Percentiles rank a stretch among this genome's conserved stretches.
These are phyloP conservation scores for Panthera leo DNA, from an alignment of 2,113 vertebrate genomes.

Conservation along the genomic window DNA sequence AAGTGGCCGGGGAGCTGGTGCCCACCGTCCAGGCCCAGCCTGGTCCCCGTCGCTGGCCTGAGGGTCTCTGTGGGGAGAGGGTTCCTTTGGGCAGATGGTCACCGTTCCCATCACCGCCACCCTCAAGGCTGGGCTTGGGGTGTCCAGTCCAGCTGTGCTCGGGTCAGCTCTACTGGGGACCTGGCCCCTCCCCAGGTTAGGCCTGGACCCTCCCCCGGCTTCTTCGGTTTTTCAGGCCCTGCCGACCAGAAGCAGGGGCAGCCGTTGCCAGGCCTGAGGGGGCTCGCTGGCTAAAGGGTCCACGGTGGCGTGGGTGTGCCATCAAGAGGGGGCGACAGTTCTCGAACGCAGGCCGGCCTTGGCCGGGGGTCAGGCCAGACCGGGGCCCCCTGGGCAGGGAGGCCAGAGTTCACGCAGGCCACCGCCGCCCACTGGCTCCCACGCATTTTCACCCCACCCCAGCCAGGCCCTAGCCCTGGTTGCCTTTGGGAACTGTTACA, in stretches of 20 bases:
- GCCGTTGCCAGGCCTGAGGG: fast-evolving
- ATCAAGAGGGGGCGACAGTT: not conserved
- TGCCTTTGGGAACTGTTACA: not conserved
- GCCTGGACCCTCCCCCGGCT: fast-evolving
- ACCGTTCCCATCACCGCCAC: fast-evolving
- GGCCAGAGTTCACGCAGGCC: not conserved
- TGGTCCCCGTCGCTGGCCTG: not conserved
- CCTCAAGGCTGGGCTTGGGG: not conserved
- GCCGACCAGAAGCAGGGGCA: not conserved
- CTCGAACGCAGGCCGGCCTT: not conserved
- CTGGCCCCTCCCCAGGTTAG: not conserved
- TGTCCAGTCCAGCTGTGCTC: fast-evolving
- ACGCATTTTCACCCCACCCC: fast-evolving
- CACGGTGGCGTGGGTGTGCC: fast-evolving
- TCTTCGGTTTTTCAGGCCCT: not conserved
- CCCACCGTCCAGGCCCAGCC: not conserved
- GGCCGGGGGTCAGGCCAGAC: not conserved
- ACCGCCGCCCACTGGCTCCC: fast-evolving
- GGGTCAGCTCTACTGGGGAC: fast-evolving
- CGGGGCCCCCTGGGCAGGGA: not conserved
- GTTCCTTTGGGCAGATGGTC: not conserved
- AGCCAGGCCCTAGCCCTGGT: not conserved
- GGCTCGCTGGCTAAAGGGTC: fast-evolving
- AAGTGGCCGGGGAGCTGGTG: not conserved
- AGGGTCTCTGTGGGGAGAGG: not conserved